Evolutionary conservation across 2,888 invertebrate species (phyloP).

Genomic region (Osmoderma eremita): DNA sequence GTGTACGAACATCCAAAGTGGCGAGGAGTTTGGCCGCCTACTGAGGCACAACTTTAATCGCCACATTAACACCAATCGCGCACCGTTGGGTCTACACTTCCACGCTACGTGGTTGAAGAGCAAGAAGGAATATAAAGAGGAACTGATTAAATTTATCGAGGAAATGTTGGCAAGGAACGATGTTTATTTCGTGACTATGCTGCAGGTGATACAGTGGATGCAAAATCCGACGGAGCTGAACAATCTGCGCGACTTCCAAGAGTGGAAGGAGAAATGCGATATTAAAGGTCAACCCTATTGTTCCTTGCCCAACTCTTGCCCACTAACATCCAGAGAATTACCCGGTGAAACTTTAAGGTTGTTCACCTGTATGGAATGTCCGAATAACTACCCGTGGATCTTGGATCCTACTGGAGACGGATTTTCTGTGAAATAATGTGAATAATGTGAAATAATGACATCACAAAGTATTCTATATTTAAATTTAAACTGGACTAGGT

Average conservation of each 20-base stretch:
- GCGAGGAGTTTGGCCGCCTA: conserved; percentile 89
- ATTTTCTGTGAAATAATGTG: conserved; percentile 79
- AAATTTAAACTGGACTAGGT: too few relatives aligned
- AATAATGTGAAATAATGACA: not conserved
- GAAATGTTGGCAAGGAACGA: conserved; percentile 90
- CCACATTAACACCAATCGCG: conserved; percentile 92
- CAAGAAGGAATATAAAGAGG: conserved; percentile 91
- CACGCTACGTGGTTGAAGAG: conserved; percentile 96
- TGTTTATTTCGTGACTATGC: conserved; percentile 92
- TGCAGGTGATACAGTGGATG: conserved; percentile 94
- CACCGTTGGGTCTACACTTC: conserved; percentile 92
- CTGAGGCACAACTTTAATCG: conserved; percentile 94
- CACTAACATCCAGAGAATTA: conserved; percentile 86
- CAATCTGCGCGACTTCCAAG: conserved; percentile 88
- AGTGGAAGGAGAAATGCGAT: conserved; percentile 96
- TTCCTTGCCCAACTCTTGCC: conserved; percentile 90
- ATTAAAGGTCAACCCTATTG: conserved; percentile 94
- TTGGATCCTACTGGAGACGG: conserved; percentile 95
- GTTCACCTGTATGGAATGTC: conserved; percentile 96
- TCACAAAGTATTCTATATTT: too few relatives aligned
- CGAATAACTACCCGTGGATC: conserved; percentile 95
- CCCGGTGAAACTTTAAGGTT: conserved; percentile 92
- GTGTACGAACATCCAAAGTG: conserved; percentile 90
- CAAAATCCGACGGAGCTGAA: conserved; percentile 91
- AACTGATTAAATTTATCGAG: conserved; percentile 91